phyloP scores from a whole-genome alignment of 2,113 vertebrate genomes.

The Polypterus senegalus region DNA sequence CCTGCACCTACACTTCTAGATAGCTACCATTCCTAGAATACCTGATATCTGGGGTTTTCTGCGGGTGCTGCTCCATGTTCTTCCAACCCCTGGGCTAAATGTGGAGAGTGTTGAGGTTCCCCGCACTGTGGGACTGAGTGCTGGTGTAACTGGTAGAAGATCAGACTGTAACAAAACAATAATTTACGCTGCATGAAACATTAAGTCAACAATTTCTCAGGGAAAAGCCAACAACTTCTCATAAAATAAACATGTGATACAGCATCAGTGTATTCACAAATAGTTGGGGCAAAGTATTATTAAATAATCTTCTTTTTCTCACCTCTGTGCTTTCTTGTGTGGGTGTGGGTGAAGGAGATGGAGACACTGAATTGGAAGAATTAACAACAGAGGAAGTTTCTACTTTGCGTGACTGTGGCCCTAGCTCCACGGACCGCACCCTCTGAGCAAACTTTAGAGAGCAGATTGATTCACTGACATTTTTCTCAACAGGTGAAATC shows the following conservation, averaged over 20 bases:
- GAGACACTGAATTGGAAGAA: conserved; percentile 28
- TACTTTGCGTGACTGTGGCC: conserved; percentile 44
- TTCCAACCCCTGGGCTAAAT: conserved; percentile 19
- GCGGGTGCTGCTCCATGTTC: conserved; percentile 34
- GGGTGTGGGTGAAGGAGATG: conserved; percentile 29
- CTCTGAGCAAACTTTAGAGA: conserved; percentile 90
- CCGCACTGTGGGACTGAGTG: conserved; percentile 46
- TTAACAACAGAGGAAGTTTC: conserved; percentile 60
- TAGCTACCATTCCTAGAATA: conserved; percentile 6
- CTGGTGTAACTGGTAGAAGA: conserved; percentile 49
- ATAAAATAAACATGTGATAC: too few relatives aligned
- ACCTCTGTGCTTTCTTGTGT: conserved; percentile 85
- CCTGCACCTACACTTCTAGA: too few relatives aligned
- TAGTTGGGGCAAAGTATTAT: too few relatives aligned
- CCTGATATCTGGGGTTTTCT: conserved; percentile 49
- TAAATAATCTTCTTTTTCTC: neutral
- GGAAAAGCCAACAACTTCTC: too few relatives aligned
- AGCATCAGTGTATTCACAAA: too few relatives aligned
- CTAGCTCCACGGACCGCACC: conserved; percentile 79
- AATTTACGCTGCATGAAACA: too few relatives aligned
- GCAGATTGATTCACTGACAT: conserved; percentile 77
- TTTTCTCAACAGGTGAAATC: conserved; percentile 72
- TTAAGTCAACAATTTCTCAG: too few relatives aligned
- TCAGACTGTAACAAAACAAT: conserved; percentile 40
- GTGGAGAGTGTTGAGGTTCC: conserved; percentile 40